Evolutionary conservation across 2,888 invertebrate genomes (phyloP).

Genomic region (Drosophila mettleri): DNA sequence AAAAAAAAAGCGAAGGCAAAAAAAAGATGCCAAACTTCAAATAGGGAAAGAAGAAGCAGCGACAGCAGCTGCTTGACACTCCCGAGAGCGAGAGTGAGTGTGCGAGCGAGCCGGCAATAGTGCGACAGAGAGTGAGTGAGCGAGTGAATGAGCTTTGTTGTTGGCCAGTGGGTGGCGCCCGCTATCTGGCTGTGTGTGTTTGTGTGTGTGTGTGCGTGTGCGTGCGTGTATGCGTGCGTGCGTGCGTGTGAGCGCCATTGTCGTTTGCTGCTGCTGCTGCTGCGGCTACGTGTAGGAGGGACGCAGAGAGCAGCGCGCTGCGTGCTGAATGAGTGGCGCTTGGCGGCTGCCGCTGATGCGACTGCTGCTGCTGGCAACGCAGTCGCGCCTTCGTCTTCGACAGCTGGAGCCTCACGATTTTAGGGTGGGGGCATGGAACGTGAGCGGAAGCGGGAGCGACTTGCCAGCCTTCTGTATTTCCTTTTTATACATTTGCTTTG

Average conservation of each 20-base stretch:
- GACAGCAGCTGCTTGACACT: constrained; percentile 55
- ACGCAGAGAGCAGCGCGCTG: constrained; percentile 6
- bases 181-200: constrained; percentile 27
- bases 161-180: constrained; percentile 66
- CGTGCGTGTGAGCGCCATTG: constrained; percentile 49
- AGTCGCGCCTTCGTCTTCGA: constrained; percentile 58
- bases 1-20: constrained; percentile 12
- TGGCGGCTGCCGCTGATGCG: constrained; percentile 39
- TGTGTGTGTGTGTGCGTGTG: constrained; percentile 27
- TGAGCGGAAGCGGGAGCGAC: constrained; percentile 31
- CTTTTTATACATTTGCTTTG: constrained; percentile 45
- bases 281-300: constrained; percentile 19
- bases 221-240: constrained; percentile 34
- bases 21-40: constrained; percentile 51
- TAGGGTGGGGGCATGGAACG: constrained; percentile 17
- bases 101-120: constrained; percentile 23
- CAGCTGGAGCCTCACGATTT: constrained; percentile 17
- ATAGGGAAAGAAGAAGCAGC: constrained; percentile 37
- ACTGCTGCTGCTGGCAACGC: constrained; percentile 43
- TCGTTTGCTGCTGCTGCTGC: constrained; percentile 39
- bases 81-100: constrained; percentile 40
- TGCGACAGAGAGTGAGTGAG: constrained; percentile 16
- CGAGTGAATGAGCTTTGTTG: constrained; percentile 32
- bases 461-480: constrained; percentile 48
- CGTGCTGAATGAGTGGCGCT: constrained; percentile 46